Evolutionary conservation across 2,797 vertebrate species (phyloP).

Genomic region (Orientallactaga sibirica): DNA sequence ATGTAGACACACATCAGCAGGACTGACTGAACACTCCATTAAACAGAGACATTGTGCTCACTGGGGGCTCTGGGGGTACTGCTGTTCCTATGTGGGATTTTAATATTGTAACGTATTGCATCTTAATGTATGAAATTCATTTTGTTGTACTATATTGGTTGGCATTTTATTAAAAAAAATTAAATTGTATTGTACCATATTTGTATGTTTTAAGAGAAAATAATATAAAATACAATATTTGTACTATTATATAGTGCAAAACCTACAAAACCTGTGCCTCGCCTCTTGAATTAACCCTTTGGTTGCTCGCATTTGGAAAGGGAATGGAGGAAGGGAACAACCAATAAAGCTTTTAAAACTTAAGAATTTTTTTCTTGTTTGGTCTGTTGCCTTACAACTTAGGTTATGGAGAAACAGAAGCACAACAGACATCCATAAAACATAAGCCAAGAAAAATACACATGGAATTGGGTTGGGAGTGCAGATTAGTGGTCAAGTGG

Average conservation of each 20-base stretch:
- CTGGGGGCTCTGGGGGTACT: constrained; percentile 70
- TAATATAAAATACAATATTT: constrained; percentile 81
- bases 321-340: constrained; percentile 52
- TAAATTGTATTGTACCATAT: constrained; percentile 82
- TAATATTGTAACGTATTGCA: constrained; percentile 81
- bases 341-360: constrained; percentile 73
- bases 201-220: constrained; percentile 81
- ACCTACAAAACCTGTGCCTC: constrained; percentile 70
- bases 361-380: constrained; percentile 65
- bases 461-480: background rate
- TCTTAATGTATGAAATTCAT: constrained; percentile 83
- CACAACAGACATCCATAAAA: background rate
- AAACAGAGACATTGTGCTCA: constrained; percentile 64
- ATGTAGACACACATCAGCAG: constrained; percentile 72
- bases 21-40: constrained; percentile 59
- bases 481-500: background rate
- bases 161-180: constrained; percentile 82
- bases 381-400: constrained; percentile 26
- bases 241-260: constrained; percentile 79
- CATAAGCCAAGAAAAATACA: background rate
- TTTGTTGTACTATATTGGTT: constrained; percentile 84
- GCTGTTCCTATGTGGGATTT: constrained; percentile 73
- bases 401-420: constrained; percentile 5
- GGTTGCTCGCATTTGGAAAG: constrained; percentile 67
- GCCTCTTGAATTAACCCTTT: constrained; percentile 70